phyloP scores from a whole-genome alignment of 1,140 invertebrate genomes.

The Aphaenogaster ashmeadi region DNA sequence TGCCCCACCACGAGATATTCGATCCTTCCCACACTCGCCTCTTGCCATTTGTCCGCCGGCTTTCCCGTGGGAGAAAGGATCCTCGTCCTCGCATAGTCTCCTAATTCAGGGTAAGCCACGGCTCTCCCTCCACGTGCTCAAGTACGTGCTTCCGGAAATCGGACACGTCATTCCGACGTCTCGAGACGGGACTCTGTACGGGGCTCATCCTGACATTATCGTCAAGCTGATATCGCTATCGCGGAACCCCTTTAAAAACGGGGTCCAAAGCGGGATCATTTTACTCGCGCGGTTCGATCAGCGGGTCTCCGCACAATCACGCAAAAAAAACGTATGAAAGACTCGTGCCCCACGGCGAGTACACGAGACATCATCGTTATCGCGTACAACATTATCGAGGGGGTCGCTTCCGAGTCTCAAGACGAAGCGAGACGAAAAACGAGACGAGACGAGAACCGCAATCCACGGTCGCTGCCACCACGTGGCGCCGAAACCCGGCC shows the following conservation, averaged over 20 bases:
- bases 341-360: background rate
- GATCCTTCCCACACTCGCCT: slow-evolving; percentile 27
- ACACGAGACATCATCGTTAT: background rate
- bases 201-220: background rate
- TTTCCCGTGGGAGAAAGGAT: slow-evolving; percentile 55
- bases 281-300: background rate
- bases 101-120: slow-evolving; percentile 56
- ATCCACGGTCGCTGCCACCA: background rate
- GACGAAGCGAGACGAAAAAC: background rate
- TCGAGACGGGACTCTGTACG: background rate
- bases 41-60: background rate
- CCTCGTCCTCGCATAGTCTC: slow-evolving; percentile 37
- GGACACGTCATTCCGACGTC: background rate
- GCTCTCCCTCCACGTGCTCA: slow-evolving; percentile 53
- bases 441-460: background rate
- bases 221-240: background rate
- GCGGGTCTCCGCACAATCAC: background rate
- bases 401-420: background rate
- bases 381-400: slow-evolving; percentile 14
- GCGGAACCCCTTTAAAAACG: background rate
- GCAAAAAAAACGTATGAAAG: background rate
- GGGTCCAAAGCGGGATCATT: background rate
- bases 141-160: slow-evolving; percentile 30
- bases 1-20: slow-evolving; percentile 19
- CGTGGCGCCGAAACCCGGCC: slow-evolving; percentile 11